Conservation (phyloP, 2,888 invertebrate genomes). For the Pimpla rufipes region DNA sequence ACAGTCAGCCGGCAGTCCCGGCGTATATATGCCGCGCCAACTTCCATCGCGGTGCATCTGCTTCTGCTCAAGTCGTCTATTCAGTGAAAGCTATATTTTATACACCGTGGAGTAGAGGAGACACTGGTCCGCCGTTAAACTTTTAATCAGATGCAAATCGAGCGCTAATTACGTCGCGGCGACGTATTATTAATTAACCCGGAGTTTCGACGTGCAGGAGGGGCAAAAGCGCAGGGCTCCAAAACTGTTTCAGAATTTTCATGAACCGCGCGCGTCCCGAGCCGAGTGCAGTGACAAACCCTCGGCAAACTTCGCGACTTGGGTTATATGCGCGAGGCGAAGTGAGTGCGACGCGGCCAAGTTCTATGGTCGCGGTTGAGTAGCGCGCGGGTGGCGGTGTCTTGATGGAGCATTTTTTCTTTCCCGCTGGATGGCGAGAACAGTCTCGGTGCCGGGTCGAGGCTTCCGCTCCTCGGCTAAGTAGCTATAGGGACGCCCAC, state of each 20-base stretch:
- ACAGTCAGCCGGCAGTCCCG: slow-evolving; percentile 16
- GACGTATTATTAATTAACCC: slow-evolving; percentile 80
- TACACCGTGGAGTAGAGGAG: slow-evolving; percentile 37
- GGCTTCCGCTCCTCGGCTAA: slow-evolving; percentile 34
- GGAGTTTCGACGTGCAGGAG: slow-evolving; percentile 35
- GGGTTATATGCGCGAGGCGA: background rate
- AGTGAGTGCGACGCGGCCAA: slow-evolving; percentile 11
- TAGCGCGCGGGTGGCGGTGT: background rate
- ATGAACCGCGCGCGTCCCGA: background rate
- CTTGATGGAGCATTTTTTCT: slow-evolving; percentile 5
- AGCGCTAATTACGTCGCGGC: slow-evolving; percentile 77
- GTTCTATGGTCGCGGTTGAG: slow-evolving; percentile 22
- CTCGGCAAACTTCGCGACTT: slow-evolving; percentile 34
- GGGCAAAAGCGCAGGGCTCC: slow-evolving; percentile 20
- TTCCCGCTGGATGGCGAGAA: background rate
- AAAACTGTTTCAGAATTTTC: slow-evolving; percentile 53
- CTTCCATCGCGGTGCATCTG: slow-evolving; percentile 14
- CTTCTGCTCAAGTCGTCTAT: slow-evolving; percentile 42
- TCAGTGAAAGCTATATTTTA: slow-evolving; percentile 64
- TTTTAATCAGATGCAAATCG: slow-evolving; percentile 81
- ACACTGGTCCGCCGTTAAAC: slow-evolving; percentile 73
- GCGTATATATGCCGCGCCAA: background rate
- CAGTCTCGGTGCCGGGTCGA: slow-evolving; percentile 4
- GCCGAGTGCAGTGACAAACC: slow-evolving; percentile 24
- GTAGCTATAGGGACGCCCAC: slow-evolving; percentile 59